Evolutionary conservation across 92 coral and sea anemone genomes (phyloP).

Genomic region (Ricordea florida): DNA sequence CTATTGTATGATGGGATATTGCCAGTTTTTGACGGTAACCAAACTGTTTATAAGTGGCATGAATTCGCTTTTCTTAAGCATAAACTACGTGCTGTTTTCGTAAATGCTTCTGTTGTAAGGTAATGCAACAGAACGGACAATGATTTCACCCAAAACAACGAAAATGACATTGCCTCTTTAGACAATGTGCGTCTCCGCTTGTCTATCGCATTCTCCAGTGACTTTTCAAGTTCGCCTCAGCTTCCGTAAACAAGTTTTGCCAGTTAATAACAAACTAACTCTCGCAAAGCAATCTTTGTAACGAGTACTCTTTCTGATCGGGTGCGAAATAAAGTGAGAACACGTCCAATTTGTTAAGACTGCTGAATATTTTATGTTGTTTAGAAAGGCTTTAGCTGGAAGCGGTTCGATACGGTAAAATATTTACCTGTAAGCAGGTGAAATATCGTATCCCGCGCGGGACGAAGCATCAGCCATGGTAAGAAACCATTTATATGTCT

Average conservation of each 20-base stretch:
- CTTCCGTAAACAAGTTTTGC: background rate
- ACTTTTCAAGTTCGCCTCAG: background rate
- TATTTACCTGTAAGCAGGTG: conserved; percentile 51
- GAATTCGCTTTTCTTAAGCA: too few relatives aligned
- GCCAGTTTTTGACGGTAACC: too few relatives aligned
- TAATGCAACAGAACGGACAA: conserved; percentile 18
- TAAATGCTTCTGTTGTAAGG: conserved; percentile 8
- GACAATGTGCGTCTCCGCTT: background rate
- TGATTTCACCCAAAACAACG: background rate
- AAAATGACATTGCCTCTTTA: background rate
- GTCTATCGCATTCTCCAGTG: background rate
- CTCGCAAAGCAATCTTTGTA: too few relatives aligned
- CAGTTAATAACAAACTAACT: too few relatives aligned
- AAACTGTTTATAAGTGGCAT: too few relatives aligned
- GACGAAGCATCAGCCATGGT: conserved; percentile 13
- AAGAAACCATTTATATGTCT: background rate
- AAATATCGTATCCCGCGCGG: conserved; percentile 15
- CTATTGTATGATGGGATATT: too few relatives aligned
- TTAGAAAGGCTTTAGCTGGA: background rate
- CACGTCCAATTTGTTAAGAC: background rate
- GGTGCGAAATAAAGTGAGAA: conserved; percentile 32
- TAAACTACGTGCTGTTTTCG: background rate
- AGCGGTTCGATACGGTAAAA: conserved; percentile 13
- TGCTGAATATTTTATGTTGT: conserved; percentile 66
- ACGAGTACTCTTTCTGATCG: too few relatives aligned